A percentile compares a stretch with the other conserved stretches of the same genome.
Conservation (phyloP, 1,140 invertebrate species). For the Arion vulgaris region DNA sequence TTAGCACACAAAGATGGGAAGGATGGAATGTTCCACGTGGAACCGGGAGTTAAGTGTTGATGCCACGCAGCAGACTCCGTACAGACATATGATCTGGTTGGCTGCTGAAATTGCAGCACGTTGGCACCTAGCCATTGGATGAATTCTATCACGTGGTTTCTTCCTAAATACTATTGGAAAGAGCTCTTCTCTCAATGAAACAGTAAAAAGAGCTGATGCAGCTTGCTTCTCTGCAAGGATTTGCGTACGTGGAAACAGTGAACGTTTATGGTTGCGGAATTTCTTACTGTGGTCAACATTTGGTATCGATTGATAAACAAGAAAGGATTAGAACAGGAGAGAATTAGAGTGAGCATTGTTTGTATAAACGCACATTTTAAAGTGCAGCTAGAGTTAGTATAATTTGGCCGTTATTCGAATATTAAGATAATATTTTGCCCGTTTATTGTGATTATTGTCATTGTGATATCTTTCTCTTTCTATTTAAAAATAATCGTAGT, state of each 20-base stretch:
- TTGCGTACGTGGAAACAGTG: constrained; percentile 5
- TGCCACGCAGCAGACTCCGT: neutral
- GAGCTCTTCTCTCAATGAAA: constrained; percentile 39
- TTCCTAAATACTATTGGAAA: constrained; percentile 45
- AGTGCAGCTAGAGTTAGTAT: too few relatives aligned
- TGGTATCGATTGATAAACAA: neutral
- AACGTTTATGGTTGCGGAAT: neutral
- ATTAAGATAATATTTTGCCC: too few relatives aligned
- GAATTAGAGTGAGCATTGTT: neutral
- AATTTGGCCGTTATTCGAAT: neutral
- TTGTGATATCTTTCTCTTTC: too few relatives aligned
- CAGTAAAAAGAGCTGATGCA: neutral
- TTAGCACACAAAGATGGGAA: neutral
- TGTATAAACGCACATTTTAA: neutral
- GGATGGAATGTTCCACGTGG: constrained; percentile 9
- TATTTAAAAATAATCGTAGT: too few relatives aligned
- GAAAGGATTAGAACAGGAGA: neutral
- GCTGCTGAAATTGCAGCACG: constrained; percentile 48
- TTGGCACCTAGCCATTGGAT: constrained; percentile 60
- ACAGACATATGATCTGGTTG: constrained; percentile 34
- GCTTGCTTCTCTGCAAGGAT: constrained; percentile 4
- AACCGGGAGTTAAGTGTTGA: neutral
- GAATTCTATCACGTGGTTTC: constrained; percentile 41
- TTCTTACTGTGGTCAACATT: neutral
- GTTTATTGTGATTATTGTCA: too few relatives aligned